Evolutionary conservation across 2,888 invertebrate species (phyloP).

Genomic region (Heteromurus nitidus): DNA sequence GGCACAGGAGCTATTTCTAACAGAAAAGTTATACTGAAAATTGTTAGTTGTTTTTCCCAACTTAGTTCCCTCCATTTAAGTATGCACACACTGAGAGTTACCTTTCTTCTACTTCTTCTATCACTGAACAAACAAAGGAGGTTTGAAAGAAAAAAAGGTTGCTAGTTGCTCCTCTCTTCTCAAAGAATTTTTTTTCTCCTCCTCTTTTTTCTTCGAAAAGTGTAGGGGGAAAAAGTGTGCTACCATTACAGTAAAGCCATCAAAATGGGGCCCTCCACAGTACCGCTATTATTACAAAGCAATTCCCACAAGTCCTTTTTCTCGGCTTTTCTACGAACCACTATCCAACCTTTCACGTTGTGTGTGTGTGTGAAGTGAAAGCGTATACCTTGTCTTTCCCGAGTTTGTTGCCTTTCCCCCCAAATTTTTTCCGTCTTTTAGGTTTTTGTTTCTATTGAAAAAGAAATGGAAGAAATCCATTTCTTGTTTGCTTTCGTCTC

Average conservation of each 20-base stretch:
- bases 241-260: background rate
- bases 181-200: too few species aligned
- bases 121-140: too few species aligned
- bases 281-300: constrained; percentile 24
- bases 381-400: too few species aligned
- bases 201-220: background rate
- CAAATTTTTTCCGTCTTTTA: background rate
- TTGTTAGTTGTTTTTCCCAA: too few species aligned
- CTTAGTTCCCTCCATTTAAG: too few species aligned
- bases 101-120: too few species aligned
- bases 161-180: too few species aligned
- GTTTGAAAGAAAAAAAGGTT: too few species aligned
- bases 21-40: too few species aligned
- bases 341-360: background rate
- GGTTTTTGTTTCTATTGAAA: background rate
- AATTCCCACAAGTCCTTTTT: constrained; percentile 38
- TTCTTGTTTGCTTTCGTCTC: background rate
- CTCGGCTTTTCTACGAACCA: background rate
- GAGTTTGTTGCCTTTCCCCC: background rate
- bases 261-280: background rate
- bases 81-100: too few species aligned
- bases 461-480: background rate
- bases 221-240: background rate
- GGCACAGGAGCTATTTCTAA: too few species aligned
- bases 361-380: too few species aligned